Conservation (phyloP, 2,113 vertebrate species). For the Nibea albiflora region DNA sequence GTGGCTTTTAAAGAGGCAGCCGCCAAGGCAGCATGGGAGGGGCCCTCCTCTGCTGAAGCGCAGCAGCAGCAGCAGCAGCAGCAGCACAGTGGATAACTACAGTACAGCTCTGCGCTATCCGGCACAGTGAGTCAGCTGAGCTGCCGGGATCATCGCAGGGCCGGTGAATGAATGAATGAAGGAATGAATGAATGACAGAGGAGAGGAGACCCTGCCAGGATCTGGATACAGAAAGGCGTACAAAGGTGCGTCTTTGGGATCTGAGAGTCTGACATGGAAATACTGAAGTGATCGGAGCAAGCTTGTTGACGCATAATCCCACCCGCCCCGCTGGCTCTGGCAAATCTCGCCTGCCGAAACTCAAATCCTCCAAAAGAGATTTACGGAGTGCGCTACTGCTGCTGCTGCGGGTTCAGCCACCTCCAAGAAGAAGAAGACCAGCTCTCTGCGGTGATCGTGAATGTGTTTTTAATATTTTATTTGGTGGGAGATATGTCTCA, state of each 20-base stretch:
- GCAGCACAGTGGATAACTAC: conserved; percentile 41
- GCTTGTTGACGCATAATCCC: conserved; percentile 82
- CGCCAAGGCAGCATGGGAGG: conserved; percentile 74
- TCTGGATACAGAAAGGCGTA: conserved; percentile 20
- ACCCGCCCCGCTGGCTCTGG: conserved; percentile 71
- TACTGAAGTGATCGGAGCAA: conserved; percentile 68
- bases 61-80: conserved; percentile 47
- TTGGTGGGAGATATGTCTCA: not conserved
- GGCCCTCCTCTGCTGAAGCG: conserved; percentile 56
- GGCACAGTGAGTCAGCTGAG: conserved; percentile 77
- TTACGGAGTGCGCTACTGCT: conserved; percentile 62
- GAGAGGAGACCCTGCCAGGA: conserved; percentile 18
- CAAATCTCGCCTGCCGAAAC: conserved; percentile 72
- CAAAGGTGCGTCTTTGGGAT: conserved; percentile 5
- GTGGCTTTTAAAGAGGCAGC: conserved; percentile 61
- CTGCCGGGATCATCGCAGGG: conserved; percentile 22
- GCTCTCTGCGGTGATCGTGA: not conserved
- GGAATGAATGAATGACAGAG: not conserved
- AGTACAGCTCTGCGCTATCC: conserved; percentile 60
- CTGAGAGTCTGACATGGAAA: conserved; percentile 55
- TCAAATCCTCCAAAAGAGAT: conserved; percentile 77
- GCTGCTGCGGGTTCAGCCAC: conserved; percentile 39
- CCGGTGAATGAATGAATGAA: conserved; percentile 33
- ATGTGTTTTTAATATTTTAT: not conserved
- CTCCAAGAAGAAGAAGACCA: conserved; percentile 11